Conservation (phyloP, 2,113 vertebrate genomes). For the Plecturocebus donacophilus region DNA sequence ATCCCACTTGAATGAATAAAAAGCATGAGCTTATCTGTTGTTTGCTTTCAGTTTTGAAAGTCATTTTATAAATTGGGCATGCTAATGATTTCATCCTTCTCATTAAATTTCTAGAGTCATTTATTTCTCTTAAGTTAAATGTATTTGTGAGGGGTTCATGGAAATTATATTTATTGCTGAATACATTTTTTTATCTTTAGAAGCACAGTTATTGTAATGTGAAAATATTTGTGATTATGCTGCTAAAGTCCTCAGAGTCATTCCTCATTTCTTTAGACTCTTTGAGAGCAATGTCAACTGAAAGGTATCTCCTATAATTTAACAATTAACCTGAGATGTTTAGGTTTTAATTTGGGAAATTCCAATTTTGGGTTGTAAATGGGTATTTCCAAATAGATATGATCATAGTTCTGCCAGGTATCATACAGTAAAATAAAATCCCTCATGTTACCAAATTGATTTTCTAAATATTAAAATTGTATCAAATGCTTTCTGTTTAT, state of each 20-base stretch:
- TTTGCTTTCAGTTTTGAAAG: slow-evolving; percentile 74
- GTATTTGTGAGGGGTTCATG: slow-evolving; percentile 89
- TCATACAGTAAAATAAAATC: not conserved
- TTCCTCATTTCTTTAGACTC: slow-evolving; percentile 74
- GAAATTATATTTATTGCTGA: slow-evolving; percentile 73
- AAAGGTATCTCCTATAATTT: slow-evolving; percentile 4
- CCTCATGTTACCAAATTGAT: not conserved
- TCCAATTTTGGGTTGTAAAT: not conserved
- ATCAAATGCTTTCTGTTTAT: not conserved
- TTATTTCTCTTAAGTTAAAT: slow-evolving; percentile 93
- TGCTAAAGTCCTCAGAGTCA: slow-evolving; percentile 84
- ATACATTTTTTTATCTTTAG: not conserved
- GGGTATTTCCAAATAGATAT: slow-evolving; percentile 6
- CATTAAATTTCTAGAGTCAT: slow-evolving; percentile 90
- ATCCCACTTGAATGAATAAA: slow-evolving; percentile 76
- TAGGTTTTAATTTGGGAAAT: slow-evolving; percentile 17
- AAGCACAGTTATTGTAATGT: slow-evolving; percentile 17
- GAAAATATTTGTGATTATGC: slow-evolving; percentile 78
- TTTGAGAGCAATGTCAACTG: slow-evolving; percentile 30
- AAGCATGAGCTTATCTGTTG: slow-evolving; percentile 57
- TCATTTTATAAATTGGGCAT: slow-evolving; percentile 91
- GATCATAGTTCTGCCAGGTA: not conserved
- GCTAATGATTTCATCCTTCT: slow-evolving; percentile 95
- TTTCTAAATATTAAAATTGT: slow-evolving; percentile 4
- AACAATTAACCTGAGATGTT: slow-evolving; percentile 58